phyloP scores from a whole-genome alignment of 2,797 vertebrate genomes.

The Podargus strigoides region DNA sequence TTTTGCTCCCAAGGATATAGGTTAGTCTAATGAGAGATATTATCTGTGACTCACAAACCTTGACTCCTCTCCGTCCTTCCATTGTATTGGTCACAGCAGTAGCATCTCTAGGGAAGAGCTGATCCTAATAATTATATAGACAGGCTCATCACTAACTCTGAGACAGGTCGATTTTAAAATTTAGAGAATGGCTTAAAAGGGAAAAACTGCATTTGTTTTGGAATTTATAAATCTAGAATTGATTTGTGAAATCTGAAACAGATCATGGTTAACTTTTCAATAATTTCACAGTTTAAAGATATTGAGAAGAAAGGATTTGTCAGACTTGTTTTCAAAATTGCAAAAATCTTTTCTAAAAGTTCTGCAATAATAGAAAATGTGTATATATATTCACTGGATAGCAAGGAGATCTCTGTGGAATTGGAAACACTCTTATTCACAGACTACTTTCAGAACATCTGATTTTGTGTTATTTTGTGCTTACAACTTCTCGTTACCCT shows the following conservation, averaged over 20 bases:
- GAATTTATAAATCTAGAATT: neutral
- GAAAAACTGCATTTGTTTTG: neutral
- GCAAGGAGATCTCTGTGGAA: neutral
- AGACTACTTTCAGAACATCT: neutral
- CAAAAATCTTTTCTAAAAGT: neutral
- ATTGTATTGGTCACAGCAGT: neutral
- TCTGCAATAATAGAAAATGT: neutral
- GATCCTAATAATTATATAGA: neutral
- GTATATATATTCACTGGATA: neutral
- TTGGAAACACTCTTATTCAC: neutral
- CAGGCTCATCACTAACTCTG: neutral
- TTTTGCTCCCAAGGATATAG: neutral
- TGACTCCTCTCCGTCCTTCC: neutral
- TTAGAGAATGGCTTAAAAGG: neutral
- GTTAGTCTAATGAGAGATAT: neutral
- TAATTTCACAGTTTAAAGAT: neutral
- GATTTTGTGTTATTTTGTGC: neutral
- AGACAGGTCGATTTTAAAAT: neutral
- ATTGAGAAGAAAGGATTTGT: neutral
- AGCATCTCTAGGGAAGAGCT: neutral
- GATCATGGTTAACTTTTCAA: neutral
- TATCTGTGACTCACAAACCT: neutral
- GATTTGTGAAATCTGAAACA: neutral
- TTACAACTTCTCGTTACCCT: neutral
- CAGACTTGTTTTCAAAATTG: neutral